A percentile compares a stretch with the other conserved stretches of the same genome.
These are phyloP conservation scores for Unio delphinus DNA, from an alignment of 2,888 invertebrate genomes.

Conservation along the genomic window DNA sequence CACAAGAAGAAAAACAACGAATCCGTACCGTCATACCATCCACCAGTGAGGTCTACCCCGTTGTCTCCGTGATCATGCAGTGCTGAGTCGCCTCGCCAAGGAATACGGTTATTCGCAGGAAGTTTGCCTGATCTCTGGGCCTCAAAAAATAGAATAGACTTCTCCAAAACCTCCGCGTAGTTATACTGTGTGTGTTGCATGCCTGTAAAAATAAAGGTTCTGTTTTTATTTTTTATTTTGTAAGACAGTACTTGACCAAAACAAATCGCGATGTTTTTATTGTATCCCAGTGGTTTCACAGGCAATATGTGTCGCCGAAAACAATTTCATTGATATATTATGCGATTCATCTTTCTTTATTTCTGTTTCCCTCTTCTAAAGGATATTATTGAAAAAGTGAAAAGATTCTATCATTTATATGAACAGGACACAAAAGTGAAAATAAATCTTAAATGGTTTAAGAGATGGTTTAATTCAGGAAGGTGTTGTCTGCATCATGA, in stretches of 20 bases:
- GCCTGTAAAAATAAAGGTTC: not conserved
- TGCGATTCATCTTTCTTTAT: too few species aligned
- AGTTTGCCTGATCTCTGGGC: constrained; percentile 66
- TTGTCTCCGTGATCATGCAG: constrained; percentile 57
- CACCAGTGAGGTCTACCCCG: constrained; percentile 65
- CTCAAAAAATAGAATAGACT: constrained; percentile 67
- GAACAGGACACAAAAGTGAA: too few species aligned
- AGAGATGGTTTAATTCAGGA: too few species aligned
- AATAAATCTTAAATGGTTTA: too few species aligned
- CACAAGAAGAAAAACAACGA: not conserved
- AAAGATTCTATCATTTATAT: too few species aligned
- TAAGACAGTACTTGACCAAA: not conserved
- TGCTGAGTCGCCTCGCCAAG: constrained; percentile 65
- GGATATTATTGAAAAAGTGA: too few species aligned
- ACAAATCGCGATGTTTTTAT: not conserved
- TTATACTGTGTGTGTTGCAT: constrained; percentile 24
- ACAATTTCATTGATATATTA: too few species aligned
- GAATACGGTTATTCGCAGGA: constrained; percentile 59
- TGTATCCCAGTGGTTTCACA: not conserved
- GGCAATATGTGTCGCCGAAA: not conserved
- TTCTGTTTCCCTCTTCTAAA: too few species aligned
- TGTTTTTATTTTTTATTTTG: not conserved
- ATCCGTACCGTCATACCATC: constrained; percentile 66
- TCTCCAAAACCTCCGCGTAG: constrained; percentile 54
- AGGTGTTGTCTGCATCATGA: too few species aligned